Conservation (phyloP, 2,797 vertebrate species). For the Streptopelia turtur region DNA sequence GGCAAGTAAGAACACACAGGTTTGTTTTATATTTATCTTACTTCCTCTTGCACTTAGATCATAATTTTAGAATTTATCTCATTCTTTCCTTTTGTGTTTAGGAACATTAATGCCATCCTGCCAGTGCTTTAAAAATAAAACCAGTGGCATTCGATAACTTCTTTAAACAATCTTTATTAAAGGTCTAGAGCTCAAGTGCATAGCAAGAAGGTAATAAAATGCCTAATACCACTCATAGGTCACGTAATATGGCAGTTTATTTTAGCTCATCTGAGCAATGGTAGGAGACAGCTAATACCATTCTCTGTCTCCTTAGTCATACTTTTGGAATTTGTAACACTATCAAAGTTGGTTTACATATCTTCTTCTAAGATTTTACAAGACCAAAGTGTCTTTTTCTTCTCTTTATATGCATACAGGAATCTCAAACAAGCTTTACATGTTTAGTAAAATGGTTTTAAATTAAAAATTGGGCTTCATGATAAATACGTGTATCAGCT, state of each 20-base stretch:
- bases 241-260: conserved; percentile 55
- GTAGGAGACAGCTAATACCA: conserved; percentile 47
- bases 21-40: conserved; percentile 27
- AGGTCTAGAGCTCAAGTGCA: conserved; percentile 46
- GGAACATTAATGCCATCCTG: conserved; percentile 18
- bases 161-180: conserved; percentile 63
- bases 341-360: neutral
- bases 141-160: conserved; percentile 45
- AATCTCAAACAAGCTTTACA: neutral
- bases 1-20: conserved; percentile 16
- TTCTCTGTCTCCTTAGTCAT: conserved; percentile 13
- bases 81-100: conserved; percentile 46
- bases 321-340: conserved; percentile 7
- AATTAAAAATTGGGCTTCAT: neutral
- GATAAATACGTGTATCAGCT: neutral
- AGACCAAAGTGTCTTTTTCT: neutral
- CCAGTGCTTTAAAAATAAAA: conserved; percentile 56
- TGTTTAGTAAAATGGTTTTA: neutral
- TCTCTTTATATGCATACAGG: neutral
- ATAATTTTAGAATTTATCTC: conserved; percentile 38
- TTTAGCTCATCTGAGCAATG: conserved; percentile 61
- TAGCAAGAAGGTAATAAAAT: conserved; percentile 69
- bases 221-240: conserved; percentile 63
- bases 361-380: neutral
- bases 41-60: conserved; percentile 21